Evolutionary conservation across 2,113 vertebrate genomes (phyloP), one percentile per base, ranked within the genome.

Genomic region (Seriola dumerili): DNA sequence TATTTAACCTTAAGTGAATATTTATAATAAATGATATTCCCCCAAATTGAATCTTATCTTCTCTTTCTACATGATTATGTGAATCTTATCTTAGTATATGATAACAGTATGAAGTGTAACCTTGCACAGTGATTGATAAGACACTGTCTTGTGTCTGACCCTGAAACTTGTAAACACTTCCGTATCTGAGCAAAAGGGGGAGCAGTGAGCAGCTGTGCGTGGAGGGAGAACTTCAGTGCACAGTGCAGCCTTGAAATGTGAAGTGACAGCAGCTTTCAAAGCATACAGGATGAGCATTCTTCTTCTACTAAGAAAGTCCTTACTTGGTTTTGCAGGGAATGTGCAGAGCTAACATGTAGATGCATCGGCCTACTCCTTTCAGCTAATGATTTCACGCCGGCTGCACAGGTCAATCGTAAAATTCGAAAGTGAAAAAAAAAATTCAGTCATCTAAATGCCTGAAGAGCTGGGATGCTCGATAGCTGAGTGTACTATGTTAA

Each of bases 181-280:
- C 80, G 13, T 29, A 12, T 79, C 8, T 83, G 74, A 81, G 17
- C 91, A 90, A 83, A 40, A 76, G 92, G 80, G 87, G 92, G 87
- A 59, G 87, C 86, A 72, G 70, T 85, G 70, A 75, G 84, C 72
- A 67, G 71, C 57, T 58, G 4, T 32, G 59, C 75, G 19, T 50
- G 55, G 46, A 42, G 21, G 34, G 13, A 36, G 52, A 71, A 42
- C n/a, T 61, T 13, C 36, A 78, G 59, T 72, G 66, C 42, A 71
- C 64, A 70, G 29, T 44, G 42, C 4, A 38, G 70, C 85, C 85
- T 81, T 85, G 50, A 72, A 87, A 89, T 89, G 58, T 80, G 65
- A 76, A 86, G 62, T 88, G 83, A 88, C 69, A 76, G 59, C 57
- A 76, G 66, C 61, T 76, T 83, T 80, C n/a, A 86, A 77, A 80